Evolutionary conservation across 1,140 invertebrate species (phyloP).

Genomic region (Anadara kagoshimensis): DNA sequence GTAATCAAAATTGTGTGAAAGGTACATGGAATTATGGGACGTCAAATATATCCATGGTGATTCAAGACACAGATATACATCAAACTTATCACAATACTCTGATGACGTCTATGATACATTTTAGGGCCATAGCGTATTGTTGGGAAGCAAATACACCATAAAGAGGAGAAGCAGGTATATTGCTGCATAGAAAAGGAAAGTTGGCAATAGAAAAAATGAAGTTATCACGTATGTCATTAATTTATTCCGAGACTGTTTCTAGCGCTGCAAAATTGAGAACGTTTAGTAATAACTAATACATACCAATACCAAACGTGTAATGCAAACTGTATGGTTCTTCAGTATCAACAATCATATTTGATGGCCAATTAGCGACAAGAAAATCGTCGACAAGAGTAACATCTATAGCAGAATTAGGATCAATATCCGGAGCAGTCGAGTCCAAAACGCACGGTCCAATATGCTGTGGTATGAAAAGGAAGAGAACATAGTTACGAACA

Average conservation of each 20-base stretch:
- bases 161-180: too few species aligned
- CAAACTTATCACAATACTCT: background rate
- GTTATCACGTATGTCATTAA: background rate
- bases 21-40: too few species aligned
- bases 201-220: background rate
- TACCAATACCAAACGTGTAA: slow-evolving; percentile 37
- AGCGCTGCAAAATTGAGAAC: background rate
- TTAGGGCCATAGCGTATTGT: background rate
- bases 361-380: slow-evolving; percentile 27
- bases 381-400: slow-evolving; percentile 4
- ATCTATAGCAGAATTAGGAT: slow-evolving; percentile 11
- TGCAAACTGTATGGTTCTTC: slow-evolving; percentile 28
- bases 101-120: background rate
- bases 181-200: too few species aligned
- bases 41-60: too few species aligned
- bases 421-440: slow-evolving; percentile 28
- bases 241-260: background rate
- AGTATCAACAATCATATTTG: slow-evolving; percentile 21
- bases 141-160: too few species aligned
- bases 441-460: slow-evolving; percentile 32
- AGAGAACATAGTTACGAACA: background rate
- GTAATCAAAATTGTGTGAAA: too few species aligned
- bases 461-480: slow-evolving; percentile 13
- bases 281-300: background rate
- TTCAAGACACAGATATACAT: background rate